phyloP scores from a whole-genome alignment of 2,113 vertebrate species.

The Phylloscopus whistleri region DNA sequence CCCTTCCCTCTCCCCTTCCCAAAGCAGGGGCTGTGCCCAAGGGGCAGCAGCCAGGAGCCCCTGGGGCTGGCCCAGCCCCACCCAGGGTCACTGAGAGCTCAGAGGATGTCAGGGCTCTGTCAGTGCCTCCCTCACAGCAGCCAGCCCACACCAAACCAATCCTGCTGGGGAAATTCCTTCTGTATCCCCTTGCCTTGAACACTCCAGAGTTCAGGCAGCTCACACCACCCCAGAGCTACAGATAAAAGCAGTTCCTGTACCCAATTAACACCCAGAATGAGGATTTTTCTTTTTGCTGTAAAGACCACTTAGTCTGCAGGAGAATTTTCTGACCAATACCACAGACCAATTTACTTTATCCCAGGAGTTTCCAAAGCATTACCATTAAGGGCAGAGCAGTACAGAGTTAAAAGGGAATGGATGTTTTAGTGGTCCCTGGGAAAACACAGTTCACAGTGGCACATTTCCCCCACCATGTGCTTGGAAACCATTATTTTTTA shows the following conservation, averaged over 20 bases:
- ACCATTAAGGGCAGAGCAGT: neutral
- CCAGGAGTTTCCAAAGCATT: neutral
- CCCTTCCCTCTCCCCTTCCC: neutral
- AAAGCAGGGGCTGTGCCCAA: neutral
- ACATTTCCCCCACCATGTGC: neutral
- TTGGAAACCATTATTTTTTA: neutral
- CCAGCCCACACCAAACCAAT: neutral
- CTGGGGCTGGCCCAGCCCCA: too few relatives aligned
- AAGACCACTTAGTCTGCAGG: neutral
- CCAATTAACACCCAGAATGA: neutral
- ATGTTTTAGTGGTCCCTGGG: neutral
- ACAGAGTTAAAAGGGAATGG: neutral
- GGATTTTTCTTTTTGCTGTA: neutral
- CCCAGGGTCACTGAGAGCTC: neutral
- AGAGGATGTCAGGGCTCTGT: neutral
- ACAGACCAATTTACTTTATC: neutral
- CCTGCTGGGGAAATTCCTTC: neutral
- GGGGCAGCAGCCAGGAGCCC: too few relatives aligned
- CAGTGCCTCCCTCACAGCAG: neutral
- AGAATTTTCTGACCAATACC: neutral
- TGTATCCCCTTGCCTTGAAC: neutral
- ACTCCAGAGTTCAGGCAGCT: neutral
- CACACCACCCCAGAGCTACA: neutral
- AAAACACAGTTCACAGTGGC: neutral
- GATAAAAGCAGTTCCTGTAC: neutral